Evolutionary conservation across 1,140 invertebrate species (phyloP), one percentile per base, ranked within the genome.

Genomic region (Diabrotica undecimpunctata): DNA sequence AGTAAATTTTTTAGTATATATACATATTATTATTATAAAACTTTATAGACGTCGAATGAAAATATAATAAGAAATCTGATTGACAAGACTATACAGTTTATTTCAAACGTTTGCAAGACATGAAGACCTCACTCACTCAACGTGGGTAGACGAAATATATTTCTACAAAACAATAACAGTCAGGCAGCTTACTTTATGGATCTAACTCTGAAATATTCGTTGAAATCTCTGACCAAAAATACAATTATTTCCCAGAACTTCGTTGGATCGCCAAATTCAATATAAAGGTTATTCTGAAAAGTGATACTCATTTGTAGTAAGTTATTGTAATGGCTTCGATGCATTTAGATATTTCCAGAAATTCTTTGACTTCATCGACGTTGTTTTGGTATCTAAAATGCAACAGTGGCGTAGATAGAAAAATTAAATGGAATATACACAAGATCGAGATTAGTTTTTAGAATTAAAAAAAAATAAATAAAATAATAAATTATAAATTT

Each of bases 301-400:
- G 8, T n/a, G 41, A 46, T 46, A 46, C 8, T 46, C 41, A 46
- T 46, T 46, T 46, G 6, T n/a, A 46, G 41, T 46, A 46, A 46
- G 41, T 46, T 46, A 46, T 46, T 46, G 41, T 10, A 10, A 46
- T 46, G 8, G n/a, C 41, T n/a, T 46, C 8, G 41, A 46, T 46
- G 41, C 41, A 46, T 46, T 46, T 46, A 46, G 41, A 46, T 46
- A 46, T 46, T 46, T 46, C n/a, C n/a, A 46, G 41, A 46, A 46
- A 46, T 46, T 46, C 41, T 46, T 46, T 46, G 8, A n/a, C 41
- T 8, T 46, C 41, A 46, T 46, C 6, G 41, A 3, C n/a, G 41
- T 8, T 46, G 4, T 46, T 46, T 46, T 46, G 41, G n/a, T 46
- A 46, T 46, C n/a, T 46, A 46, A 46, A 46, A 10, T 46, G n/a